Conservation (phyloP, 1,140 invertebrate genomes). For the Apocrypta bakeri region DNA sequence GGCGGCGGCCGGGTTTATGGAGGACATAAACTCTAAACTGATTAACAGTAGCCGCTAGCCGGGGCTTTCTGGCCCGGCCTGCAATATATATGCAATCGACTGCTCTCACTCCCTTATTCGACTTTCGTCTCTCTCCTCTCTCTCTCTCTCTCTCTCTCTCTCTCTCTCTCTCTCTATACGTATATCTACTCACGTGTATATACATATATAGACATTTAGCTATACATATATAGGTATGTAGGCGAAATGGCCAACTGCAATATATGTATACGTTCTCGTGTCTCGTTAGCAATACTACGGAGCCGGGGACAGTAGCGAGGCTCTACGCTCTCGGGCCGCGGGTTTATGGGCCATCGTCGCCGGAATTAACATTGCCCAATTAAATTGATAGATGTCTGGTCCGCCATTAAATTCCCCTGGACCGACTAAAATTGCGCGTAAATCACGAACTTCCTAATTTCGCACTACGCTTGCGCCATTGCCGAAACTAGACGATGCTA, state of each 20-base stretch:
- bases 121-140: constrained; percentile 9
- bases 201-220: neutral
- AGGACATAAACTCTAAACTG: constrained; percentile 76
- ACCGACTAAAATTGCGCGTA: constrained; percentile 65
- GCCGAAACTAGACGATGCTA: no score
- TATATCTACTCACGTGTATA: neutral
- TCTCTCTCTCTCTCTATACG: constrained; percentile 7
- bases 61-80: constrained; percentile 58
- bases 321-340: neutral
- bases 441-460: constrained; percentile 64
- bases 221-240: neutral
- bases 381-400: constrained; percentile 75
- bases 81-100: constrained; percentile 72
- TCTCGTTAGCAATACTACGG: constrained; percentile 72
- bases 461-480: neutral
- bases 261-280: constrained; percentile 58
- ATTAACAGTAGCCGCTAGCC: constrained; percentile 73
- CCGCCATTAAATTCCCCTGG: constrained; percentile 67
- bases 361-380: constrained; percentile 75
- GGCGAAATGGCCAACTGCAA: neutral
- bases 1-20: constrained; percentile 68
- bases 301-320: neutral
- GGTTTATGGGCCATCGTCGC: constrained; percentile 75
- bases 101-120: neutral
- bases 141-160: constrained; percentile 9